A percentile compares a stretch with the other conserved stretches of the same genome.
Evolutionary conservation across 2,888 invertebrate species (phyloP).

Genomic region (Mythimna pallens): DNA sequence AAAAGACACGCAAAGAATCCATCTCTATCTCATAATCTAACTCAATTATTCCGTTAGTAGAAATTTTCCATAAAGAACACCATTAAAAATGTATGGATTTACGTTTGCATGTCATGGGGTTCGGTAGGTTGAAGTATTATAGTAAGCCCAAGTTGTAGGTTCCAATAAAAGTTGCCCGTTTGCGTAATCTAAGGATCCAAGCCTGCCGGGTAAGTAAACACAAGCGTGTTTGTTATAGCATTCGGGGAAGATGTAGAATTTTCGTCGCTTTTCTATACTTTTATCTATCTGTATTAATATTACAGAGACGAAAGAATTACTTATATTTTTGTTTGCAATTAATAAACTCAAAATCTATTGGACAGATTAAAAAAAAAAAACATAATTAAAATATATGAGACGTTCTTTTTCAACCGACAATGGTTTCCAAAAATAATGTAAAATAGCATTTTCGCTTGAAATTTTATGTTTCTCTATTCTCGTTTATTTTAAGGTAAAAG

Average conservation of each 20-base stretch:
- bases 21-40: neutral
- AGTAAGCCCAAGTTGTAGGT: slow-evolving; percentile 44
- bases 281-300: too few relatives aligned
- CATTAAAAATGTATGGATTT: slow-evolving; percentile 74
- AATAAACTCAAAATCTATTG: too few relatives aligned
- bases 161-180: slow-evolving; percentile 61
- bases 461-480: too few relatives aligned
- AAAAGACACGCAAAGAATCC: neutral
- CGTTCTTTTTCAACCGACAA: too few relatives aligned
- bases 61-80: slow-evolving; percentile 49
- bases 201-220: slow-evolving; percentile 52
- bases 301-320: too few relatives aligned
- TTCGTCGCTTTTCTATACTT: slow-evolving; percentile 8
- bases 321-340: too few relatives aligned
- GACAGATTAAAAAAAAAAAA: too few relatives aligned
- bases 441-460: too few relatives aligned
- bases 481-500: too few relatives aligned
- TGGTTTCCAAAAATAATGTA: too few relatives aligned
- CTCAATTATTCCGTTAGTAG: slow-evolving; percentile 48
- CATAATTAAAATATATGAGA: too few relatives aligned
- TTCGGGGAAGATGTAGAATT: slow-evolving; percentile 11
- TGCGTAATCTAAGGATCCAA: slow-evolving; percentile 45
- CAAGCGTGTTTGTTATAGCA: slow-evolving; percentile 37
- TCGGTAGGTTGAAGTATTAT: slow-evolving; percentile 50
- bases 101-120: slow-evolving; percentile 68